Base-by-base conservation (phyloP, 2,888 invertebrate species). In the Muschampia plurimacula region DNA sequence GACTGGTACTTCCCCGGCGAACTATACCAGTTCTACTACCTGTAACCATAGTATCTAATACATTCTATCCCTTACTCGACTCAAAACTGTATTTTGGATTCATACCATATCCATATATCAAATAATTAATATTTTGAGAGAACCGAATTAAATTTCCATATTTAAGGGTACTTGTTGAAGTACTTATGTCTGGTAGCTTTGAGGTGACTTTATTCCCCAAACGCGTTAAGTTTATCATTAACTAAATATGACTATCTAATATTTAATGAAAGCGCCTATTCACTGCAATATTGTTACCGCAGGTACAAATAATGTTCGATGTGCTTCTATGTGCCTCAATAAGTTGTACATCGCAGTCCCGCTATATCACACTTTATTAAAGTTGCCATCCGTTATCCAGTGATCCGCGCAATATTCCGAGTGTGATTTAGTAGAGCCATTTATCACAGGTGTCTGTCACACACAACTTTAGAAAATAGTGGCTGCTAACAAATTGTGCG, bases 371-470 rank as follows among this genome's bases (percentile, higher is more conserved):
- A 67, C 67, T 72, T 80, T 81, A 84, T 85, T 84, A 81, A 87
- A 87, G 78, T 86, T 86, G 74, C 74, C 77, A 86, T 85, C 85
- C 80, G 85, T 86, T 86, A 85, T 83, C 80, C 78, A 79, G 80
- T 86, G 87, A 88, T 84, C 84, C 85, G 83, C 84, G 81, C 86
- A 89, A 89, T 88, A 86, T 87, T 82, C 83, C 83, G 84, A 81
- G 84, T 82, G 79, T 86, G 85, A 90, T 90, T 88, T 89, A 91
- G 83, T 85, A 79, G 69, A 72, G 77, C 84, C 83, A 89, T 91
- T 86, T 86, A 87, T 90, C 90, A 91, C 82, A 85, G 84, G 84
- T 85, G 83, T 80, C 83, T 88, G 88, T 89, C 89, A 86, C 78
- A 82, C 77, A 79, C 87, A 87, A 83, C 59, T 72, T 72, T 60